A percentile compares a stretch with the other conserved stretches of the same genome.
These are phyloP conservation scores for Neomorphus geoffroyi DNA, from an alignment of 2,797 vertebrate genomes.

Conservation along the genomic window DNA sequence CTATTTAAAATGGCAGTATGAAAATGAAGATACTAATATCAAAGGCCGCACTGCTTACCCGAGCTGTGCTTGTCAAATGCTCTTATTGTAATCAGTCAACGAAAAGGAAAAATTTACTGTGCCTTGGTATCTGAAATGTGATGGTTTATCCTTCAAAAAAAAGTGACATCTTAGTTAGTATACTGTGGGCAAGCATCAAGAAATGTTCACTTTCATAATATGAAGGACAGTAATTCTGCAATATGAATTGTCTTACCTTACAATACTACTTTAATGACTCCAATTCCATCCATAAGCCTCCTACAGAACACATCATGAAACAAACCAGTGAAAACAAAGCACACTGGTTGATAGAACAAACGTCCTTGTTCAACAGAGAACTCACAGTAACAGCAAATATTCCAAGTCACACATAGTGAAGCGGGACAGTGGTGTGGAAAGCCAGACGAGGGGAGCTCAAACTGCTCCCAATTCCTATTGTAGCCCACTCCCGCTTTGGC, in stretches of 20 bases:
- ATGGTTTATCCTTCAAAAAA: background rate
- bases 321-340: background rate
- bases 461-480: background rate
- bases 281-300: background rate
- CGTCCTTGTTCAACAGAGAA: background rate
- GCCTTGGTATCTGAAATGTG: background rate
- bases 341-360: background rate
- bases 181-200: background rate
- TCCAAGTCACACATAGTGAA: rapidly evolving
- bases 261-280: background rate
- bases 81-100: background rate
- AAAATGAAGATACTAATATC: background rate
- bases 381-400: background rate
- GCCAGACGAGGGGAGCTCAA: background rate
- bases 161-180: background rate
- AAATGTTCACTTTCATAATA: background rate
- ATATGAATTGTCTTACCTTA: background rate
- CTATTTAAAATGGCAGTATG: background rate
- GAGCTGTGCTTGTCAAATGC: background rate
- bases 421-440: background rate
- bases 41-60: background rate
- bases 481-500: background rate
- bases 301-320: background rate
- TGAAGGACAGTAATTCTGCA: background rate
- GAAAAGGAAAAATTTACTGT: background rate